These are phyloP conservation scores for Propithecus deckenii DNA, from an alignment of 2,797 vertebrate species.

Conservation along the genomic window DNA sequence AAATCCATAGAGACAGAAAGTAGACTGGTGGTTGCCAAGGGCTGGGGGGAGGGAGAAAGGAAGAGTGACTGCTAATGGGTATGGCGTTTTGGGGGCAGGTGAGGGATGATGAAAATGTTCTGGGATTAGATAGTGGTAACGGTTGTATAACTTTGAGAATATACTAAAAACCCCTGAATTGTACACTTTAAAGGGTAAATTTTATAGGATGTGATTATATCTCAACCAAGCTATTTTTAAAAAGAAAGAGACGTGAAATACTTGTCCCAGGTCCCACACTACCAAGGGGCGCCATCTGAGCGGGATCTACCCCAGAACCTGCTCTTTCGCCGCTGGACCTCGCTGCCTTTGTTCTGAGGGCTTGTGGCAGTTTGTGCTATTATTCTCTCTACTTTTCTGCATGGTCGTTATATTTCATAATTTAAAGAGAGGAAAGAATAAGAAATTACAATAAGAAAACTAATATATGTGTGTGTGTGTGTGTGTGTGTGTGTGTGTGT, in stretches of 20 bases:
- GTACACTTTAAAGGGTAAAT: neutral
- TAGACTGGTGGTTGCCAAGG: neutral
- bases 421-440: neutral
- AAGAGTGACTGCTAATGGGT: too few species aligned
- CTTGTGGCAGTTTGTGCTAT: neutral
- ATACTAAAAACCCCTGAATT: neutral
- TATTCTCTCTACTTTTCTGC: neutral
- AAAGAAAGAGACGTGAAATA: neutral
- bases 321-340: neutral
- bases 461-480: neutral
- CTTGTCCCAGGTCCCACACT: neutral
- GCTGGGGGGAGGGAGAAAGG: neutral
- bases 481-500: too few species aligned
- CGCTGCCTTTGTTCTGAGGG: neutral
- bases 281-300: neutral
- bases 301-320: neutral
- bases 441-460: conserved; percentile 2
- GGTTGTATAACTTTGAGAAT: neutral
- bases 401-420: neutral
- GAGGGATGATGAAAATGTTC: neutral
- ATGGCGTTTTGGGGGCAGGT: neutral
- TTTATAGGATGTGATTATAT: neutral
- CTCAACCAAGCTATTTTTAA: neutral
- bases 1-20: neutral
- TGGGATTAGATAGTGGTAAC: neutral